Evolutionary conservation across 2,797 vertebrate genomes (phyloP).

Genomic region (Pseudochirops corinnae): DNA sequence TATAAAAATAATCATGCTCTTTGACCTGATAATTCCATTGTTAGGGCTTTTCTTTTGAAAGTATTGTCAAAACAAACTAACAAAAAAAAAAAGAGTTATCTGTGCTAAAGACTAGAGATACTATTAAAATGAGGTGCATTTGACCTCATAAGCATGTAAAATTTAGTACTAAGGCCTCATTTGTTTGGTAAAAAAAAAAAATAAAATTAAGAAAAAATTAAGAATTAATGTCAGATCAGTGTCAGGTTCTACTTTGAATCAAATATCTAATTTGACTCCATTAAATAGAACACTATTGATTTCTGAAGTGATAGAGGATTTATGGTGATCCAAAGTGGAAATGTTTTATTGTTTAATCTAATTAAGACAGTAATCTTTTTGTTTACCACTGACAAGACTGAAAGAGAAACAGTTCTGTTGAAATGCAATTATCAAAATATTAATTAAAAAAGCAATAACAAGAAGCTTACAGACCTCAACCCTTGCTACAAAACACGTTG

Average conservation of each 20-base stretch:
- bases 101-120: neutral
- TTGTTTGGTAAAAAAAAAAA: neutral
- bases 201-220: neutral
- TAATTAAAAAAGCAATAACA: neutral
- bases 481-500: neutral
- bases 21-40: neutral
- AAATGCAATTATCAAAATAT: neutral
- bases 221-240: neutral
- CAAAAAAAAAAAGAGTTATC: neutral
- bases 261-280: neutral
- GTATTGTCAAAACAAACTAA: neutral
- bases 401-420: neutral
- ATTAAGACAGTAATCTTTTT: neutral
- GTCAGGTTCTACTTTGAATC: neutral
- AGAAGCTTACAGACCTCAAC: neutral
- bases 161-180: neutral
- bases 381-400: neutral
- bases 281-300: neutral
- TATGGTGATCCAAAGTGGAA: neutral
- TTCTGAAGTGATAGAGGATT: neutral
- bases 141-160: neutral
- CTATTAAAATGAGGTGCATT: neutral
- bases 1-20: neutral
- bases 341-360: neutral
- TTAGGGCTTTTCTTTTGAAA: neutral